Evolutionary conservation across 1,140 invertebrate species (phyloP).

Genomic region (Cydia strobilella): DNA sequence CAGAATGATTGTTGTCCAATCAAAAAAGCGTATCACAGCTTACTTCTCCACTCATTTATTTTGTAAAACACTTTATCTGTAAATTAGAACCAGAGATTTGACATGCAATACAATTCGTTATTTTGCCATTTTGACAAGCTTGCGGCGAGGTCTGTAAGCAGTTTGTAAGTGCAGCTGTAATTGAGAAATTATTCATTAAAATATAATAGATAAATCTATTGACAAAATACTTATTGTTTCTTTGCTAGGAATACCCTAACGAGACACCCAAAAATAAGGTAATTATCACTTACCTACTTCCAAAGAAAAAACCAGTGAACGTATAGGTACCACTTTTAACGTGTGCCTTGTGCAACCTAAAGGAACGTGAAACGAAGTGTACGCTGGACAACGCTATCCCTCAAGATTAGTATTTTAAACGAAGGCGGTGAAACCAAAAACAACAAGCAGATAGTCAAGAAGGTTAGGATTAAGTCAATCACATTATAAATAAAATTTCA

Average conservation of each 20-base stretch:
- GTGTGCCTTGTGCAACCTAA: too few relatives aligned
- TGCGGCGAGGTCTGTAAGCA: conserved; percentile 58
- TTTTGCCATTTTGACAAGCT: conserved; percentile 67
- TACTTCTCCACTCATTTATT: conserved; percentile 4
- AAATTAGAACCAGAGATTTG: conserved; percentile 52
- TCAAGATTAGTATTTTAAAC: too few relatives aligned
- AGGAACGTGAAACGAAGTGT: too few relatives aligned
- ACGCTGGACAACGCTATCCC: too few relatives aligned
- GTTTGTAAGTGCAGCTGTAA: conserved; percentile 75
- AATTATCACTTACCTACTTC: neutral
- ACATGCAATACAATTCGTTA: conserved; percentile 55
- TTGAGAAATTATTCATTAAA: conserved; percentile 78
- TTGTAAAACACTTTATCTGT: conserved; percentile 27
- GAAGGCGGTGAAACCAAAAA: too few relatives aligned
- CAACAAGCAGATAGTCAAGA: too few relatives aligned
- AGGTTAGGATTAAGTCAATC: too few relatives aligned
- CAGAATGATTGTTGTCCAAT: conserved; percentile 6
- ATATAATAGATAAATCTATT: conserved; percentile 80
- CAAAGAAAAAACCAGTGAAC: too few relatives aligned
- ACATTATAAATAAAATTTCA: too few relatives aligned
- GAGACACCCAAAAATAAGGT: neutral
- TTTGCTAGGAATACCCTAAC: conserved; percentile 29
- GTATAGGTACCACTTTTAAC: too few relatives aligned
- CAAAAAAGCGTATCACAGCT: neutral
- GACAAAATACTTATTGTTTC: conserved; percentile 63